Evolutionary conservation across 2,888 invertebrate species (phyloP).

Genomic region (Cynaeus angustus): DNA sequence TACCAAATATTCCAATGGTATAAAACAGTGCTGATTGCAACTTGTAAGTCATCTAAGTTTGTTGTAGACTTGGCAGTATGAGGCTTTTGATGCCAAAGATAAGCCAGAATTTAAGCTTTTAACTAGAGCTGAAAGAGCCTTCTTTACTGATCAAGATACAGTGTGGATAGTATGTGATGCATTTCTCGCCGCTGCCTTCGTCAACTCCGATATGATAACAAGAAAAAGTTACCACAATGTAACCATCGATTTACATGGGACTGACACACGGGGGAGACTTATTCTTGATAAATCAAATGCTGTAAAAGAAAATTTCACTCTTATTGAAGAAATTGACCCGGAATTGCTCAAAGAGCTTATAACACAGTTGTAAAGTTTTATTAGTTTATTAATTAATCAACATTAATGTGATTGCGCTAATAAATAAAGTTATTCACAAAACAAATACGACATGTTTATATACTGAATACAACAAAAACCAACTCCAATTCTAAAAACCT

Average conservation of each 20-base stretch:
- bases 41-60: conserved; percentile 44
- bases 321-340: conserved; percentile 61
- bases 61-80: conserved; percentile 73
- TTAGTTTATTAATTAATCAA: not conserved
- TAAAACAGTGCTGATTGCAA: not conserved
- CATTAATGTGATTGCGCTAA: not conserved
- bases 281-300: conserved; percentile 37
- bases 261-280: conserved; percentile 39
- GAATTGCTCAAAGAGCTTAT: conserved; percentile 56
- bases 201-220: conserved; percentile 29
- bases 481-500: not conserved
- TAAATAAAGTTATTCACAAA: conserved; percentile 12
- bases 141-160: conserved; percentile 72
- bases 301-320: conserved; percentile 28
- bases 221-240: conserved; percentile 30
- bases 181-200: conserved; percentile 38
- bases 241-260: conserved; percentile 41
- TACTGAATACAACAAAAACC: conserved; percentile 3
- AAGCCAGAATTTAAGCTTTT: conserved; percentile 70
- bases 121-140: conserved; percentile 18
- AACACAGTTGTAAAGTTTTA: conserved; percentile 14
- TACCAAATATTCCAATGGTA: conserved; percentile 59
- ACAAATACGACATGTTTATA: not conserved
- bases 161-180: conserved; percentile 47
- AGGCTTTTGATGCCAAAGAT: conserved; percentile 70